Percentiles rank a stretch among this genome's conserved stretches.
Conservation (phyloP, 2,888 invertebrate genomes). For the Eustalomyia histrio region DNA sequence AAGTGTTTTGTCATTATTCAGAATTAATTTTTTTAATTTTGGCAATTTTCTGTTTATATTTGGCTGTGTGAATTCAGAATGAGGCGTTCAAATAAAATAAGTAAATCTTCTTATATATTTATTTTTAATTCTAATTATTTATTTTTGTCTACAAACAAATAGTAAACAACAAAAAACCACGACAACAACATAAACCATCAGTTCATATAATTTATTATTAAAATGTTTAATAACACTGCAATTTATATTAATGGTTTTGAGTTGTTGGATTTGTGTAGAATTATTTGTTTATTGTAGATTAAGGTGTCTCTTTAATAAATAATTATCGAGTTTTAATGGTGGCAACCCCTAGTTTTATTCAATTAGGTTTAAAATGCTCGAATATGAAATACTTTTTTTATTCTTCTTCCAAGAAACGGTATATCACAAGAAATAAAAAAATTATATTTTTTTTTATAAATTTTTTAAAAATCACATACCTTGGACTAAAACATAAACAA, state of each 20-base stretch:
- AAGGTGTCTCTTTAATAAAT: no score
- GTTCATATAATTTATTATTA: slow-evolving; percentile 23
- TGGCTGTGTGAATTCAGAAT: neutral
- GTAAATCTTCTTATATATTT: neutral
- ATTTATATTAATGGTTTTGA: slow-evolving; percentile 20
- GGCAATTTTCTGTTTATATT: neutral
- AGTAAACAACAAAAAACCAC: neutral
- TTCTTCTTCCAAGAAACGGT: no score
- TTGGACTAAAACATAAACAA: no score
- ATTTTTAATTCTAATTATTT: slow-evolving; percentile 28
- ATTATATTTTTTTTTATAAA: no score
- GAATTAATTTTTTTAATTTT: slow-evolving; percentile 13
- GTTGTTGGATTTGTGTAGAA: neutral
- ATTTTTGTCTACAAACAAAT: slow-evolving; percentile 14
- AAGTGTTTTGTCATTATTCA: slow-evolving; percentile 23
- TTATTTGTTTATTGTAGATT: no score
- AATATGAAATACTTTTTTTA: no score
- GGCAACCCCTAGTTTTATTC: no score
- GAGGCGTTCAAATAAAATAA: no score
- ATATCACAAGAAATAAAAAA: no score
- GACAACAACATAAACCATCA: neutral
- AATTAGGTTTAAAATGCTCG: no score
- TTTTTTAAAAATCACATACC: no score
- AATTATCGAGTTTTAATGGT: no score
- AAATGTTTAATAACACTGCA: slow-evolving; percentile 46